Conservation (phyloP, 1,140 invertebrate genomes). For the Drosophila subpulchrella region DNA sequence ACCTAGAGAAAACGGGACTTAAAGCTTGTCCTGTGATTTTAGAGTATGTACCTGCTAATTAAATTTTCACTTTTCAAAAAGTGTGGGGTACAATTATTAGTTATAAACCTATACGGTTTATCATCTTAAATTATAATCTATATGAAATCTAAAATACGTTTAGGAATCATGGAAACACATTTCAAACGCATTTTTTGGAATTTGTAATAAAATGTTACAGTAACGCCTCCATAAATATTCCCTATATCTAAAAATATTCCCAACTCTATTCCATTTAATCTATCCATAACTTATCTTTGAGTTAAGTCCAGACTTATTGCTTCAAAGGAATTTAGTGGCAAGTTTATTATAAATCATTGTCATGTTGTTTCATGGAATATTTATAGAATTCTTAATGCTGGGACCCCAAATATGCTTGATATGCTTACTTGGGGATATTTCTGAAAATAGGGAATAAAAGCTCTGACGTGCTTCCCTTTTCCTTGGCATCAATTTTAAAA, state of each 20-base stretch:
- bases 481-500: neutral
- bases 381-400: constrained; percentile 19
- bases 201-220: constrained; percentile 9
- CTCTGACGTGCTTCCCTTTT: neutral
- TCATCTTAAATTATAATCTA: too few relatives aligned
- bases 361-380: neutral
- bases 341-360: constrained; percentile 57
- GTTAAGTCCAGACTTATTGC: constrained; percentile 10
- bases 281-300: constrained; percentile 14
- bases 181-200: neutral
- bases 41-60: too few relatives aligned
- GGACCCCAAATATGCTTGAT: constrained; percentile 7
- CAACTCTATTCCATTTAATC: neutral
- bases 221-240: constrained; percentile 10
- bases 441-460: neutral
- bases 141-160: too few relatives aligned
- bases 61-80: too few relatives aligned
- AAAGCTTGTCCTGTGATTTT: neutral
- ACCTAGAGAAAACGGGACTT: neutral
- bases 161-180: too few relatives aligned
- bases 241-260: constrained; percentile 24
- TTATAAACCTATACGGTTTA: too few relatives aligned
- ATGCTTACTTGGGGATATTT: constrained; percentile 17
- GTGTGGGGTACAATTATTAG: too few relatives aligned
- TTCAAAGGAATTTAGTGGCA: constrained; percentile 42